Evolutionary conservation across 2,888 invertebrate genomes (phyloP).

Genomic region (Agrenia bidenticulata): DNA sequence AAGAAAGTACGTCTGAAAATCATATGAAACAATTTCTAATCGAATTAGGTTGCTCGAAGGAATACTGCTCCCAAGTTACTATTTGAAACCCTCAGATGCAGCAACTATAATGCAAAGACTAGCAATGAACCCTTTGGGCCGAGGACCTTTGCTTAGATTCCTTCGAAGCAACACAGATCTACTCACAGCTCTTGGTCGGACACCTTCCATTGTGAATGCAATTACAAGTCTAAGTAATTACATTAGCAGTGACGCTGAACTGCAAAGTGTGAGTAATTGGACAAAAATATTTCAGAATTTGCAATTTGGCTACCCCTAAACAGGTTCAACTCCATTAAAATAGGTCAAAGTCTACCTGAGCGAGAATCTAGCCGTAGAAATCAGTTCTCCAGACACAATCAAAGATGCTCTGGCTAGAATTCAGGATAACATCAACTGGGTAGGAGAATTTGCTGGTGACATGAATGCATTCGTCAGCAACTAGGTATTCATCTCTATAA

Average conservation of each 20-base stretch:
- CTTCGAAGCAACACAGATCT: slow-evolving; percentile 18
- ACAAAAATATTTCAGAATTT: too few species aligned
- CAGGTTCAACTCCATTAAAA: too few species aligned
- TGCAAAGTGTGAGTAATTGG: slow-evolving; percentile 20
- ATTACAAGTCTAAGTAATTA: slow-evolving; percentile 25
- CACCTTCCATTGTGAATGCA: slow-evolving; percentile 14
- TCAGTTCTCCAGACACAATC: neutral
- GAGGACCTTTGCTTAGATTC: slow-evolving; percentile 23
- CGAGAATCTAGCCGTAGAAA: neutral
- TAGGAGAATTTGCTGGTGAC: slow-evolving; percentile 23
- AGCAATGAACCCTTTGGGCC: slow-evolving; percentile 27
- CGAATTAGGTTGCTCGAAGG: slow-evolving; percentile 34
- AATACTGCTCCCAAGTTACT: slow-evolving; percentile 14
- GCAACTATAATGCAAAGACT: slow-evolving; percentile 27
- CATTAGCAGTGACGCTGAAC: slow-evolving; percentile 23
- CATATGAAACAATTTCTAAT: neutral
- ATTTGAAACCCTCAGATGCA: slow-evolving; percentile 1
- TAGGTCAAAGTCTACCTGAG: too few species aligned
- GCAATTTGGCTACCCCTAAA: too few species aligned
- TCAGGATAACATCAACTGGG: slow-evolving; percentile 37
- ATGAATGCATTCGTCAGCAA: neutral
- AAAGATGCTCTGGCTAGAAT: slow-evolving; percentile 21
- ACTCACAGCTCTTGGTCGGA: neutral
- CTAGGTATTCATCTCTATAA: too few species aligned
- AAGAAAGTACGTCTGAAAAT: too few species aligned